These are phyloP conservation scores for Cettia cetti DNA, from an alignment of 2,113 vertebrate species.

Conservation along the genomic window DNA sequence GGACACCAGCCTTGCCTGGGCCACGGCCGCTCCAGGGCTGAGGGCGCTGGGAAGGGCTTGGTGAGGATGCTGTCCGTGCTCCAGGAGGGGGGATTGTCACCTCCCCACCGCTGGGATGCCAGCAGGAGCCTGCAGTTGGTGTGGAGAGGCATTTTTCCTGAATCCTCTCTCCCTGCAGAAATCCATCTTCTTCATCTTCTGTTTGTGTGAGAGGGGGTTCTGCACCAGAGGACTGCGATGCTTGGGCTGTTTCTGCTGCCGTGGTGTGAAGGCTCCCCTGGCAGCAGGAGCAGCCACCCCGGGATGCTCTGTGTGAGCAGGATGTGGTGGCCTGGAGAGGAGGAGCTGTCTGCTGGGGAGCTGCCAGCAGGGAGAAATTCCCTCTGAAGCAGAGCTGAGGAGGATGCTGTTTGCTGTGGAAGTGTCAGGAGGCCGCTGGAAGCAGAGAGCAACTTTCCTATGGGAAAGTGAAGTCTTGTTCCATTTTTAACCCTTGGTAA, in stretches of 20 bases:
- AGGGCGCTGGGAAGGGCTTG: neutral
- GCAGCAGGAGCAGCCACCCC: neutral
- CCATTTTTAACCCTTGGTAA: conserved; percentile 76
- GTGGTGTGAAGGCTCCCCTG: neutral
- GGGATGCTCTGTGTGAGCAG: neutral
- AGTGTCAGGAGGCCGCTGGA: conserved; percentile 29
- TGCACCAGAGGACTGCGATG: accelerated
- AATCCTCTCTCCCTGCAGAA: neutral
- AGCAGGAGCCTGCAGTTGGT: neutral
- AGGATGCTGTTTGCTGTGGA: neutral
- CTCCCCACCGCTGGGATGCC: neutral
- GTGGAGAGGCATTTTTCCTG: accelerated
- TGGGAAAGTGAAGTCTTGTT: conserved; percentile 70
- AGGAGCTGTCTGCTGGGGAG: neutral
- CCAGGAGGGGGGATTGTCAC: neutral
- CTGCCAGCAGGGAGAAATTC: neutral
- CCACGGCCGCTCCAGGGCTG: accelerated
- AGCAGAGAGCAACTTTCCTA: conserved; percentile 58
- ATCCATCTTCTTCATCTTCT: accelerated
- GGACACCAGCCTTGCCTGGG: accelerated
- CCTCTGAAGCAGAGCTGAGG: neutral
- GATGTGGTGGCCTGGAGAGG: neutral
- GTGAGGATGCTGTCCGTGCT: neutral
- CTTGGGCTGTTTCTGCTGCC: neutral
- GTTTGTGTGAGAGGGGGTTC: neutral